Evolutionary conservation across 2,797 vertebrate genomes (phyloP).

Genomic region (Mycteria americana): DNA sequence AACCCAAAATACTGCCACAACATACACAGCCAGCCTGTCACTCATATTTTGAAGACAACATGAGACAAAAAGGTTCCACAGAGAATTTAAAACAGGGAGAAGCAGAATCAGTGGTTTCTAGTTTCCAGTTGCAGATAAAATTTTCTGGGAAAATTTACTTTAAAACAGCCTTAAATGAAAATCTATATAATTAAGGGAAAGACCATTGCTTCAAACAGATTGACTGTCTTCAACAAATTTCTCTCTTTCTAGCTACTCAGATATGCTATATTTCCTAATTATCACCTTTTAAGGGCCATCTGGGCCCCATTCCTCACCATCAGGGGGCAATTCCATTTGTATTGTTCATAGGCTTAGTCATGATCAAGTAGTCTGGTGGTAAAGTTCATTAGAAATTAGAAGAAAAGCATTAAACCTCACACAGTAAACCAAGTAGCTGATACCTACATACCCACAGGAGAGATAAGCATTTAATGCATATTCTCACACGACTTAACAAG

Average conservation of each 20-base stretch:
- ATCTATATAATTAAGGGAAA: conserved; percentile 79
- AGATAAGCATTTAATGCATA: conserved; percentile 64
- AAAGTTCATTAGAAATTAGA: conserved; percentile 94
- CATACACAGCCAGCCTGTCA: conserved; percentile 48
- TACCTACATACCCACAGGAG: conserved; percentile 73
- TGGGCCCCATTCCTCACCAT: conserved; percentile 98
- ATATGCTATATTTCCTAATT: conserved; percentile 99
- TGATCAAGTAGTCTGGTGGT: conserved; percentile 93
- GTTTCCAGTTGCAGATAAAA: conserved; percentile 65
- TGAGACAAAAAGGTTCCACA: conserved; percentile 25
- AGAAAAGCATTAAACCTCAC: conserved; percentile 82
- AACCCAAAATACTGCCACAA: conserved; percentile 38
- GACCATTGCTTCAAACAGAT: conserved; percentile 82
- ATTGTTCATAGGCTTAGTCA: conserved; percentile 98
- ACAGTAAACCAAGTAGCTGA: conserved; percentile 78
- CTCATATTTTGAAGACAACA: conserved; percentile 17
- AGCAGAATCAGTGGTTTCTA: conserved; percentile 43
- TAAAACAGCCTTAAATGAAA: conserved; percentile 75
- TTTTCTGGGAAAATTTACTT: conserved; percentile 73
- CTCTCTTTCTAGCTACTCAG: conserved; percentile 91
- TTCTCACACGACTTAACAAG: conserved; percentile 70
- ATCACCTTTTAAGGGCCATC: conserved; percentile 99
- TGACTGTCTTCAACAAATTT: conserved; percentile 87
- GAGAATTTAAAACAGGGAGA: conserved; percentile 50
- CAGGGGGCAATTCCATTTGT: conserved; percentile 99